A percentile compares a stretch with the other conserved stretches of the same genome.
Conservation (phyloP, 2,797 vertebrate genomes). For the Acropternis orthonyx region DNA sequence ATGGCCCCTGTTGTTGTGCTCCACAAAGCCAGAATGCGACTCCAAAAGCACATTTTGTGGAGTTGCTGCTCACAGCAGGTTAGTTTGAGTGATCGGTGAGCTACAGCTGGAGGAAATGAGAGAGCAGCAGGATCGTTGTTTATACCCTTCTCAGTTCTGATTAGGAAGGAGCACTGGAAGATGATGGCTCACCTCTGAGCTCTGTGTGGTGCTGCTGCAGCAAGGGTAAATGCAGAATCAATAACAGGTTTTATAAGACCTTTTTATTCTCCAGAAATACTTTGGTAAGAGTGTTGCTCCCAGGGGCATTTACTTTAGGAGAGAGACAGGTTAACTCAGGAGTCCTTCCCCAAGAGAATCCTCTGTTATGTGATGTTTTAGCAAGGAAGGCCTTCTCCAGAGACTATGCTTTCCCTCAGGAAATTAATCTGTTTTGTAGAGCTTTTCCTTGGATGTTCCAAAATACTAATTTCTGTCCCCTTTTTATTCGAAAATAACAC, state of each 20-base stretch:
- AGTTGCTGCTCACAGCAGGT: neutral
- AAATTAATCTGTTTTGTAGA: neutral
- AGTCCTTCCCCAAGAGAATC: neutral
- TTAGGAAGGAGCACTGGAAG: neutral
- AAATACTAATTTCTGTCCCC: neutral
- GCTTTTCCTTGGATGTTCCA: neutral
- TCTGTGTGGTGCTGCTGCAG: neutral
- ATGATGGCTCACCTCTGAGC: neutral
- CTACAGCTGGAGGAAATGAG: neutral
- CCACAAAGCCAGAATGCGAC: neutral
- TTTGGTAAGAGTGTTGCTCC: neutral
- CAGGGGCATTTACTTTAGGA: neutral
- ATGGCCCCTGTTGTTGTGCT: neutral
- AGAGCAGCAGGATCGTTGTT: neutral
- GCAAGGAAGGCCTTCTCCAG: neutral
- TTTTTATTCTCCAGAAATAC: neutral
- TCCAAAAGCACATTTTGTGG: neutral
- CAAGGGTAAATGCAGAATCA: constrained; percentile 1
- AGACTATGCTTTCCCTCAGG: neutral
- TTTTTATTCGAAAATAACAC: neutral
- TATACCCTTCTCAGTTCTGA: neutral
- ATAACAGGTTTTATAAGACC: neutral
- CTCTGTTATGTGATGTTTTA: neutral
- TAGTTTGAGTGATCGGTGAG: neutral
- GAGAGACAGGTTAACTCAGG: neutral